phyloP scores from a whole-genome alignment of 2,888 invertebrate species.

The Pedicia rivosa region DNA sequence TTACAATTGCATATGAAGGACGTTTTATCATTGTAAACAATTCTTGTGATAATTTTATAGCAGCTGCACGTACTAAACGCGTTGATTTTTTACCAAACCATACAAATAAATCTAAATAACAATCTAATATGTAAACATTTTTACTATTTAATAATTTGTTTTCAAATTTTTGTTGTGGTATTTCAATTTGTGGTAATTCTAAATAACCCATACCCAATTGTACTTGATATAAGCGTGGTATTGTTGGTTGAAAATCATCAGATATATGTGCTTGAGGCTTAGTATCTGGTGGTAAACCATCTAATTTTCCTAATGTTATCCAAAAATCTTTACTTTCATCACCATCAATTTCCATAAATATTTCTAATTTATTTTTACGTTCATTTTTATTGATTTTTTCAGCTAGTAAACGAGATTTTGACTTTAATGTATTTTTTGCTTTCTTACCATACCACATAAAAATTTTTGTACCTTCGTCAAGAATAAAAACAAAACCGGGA shows the following conservation, averaged over 20 bases:
- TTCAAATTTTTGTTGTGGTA: slow-evolving; percentile 57
- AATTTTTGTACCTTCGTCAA: slow-evolving; percentile 74
- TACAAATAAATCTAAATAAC: slow-evolving; percentile 83
- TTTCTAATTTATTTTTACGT: slow-evolving; percentile 85
- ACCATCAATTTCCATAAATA: slow-evolving; percentile 67
- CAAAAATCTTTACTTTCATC: slow-evolving; percentile 78
- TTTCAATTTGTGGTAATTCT: slow-evolving; percentile 86
- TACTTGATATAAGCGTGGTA: slow-evolving; percentile 80
- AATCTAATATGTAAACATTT: slow-evolving; percentile 93
- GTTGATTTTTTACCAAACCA: slow-evolving; percentile 99
- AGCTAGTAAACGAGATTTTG: slow-evolving; percentile 61
- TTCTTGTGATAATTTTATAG: slow-evolving; percentile 92
- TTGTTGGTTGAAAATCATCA: slow-evolving; percentile 19
- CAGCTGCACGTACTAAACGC: slow-evolving; percentile 84
- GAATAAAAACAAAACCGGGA: slow-evolving; percentile 77
- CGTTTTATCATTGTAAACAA: slow-evolving; percentile 87
- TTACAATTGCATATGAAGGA: slow-evolving; percentile 74
- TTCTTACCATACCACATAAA: slow-evolving; percentile 72
- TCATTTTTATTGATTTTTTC: slow-evolving; percentile 99
- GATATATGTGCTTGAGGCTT: slow-evolving; percentile 27
- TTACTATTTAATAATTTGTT: slow-evolving; percentile 70
- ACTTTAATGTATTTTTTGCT: slow-evolving; percentile 76
- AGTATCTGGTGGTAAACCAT: slow-evolving; percentile 32
- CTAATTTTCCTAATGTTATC: slow-evolving; percentile 44
- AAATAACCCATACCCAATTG: slow-evolving; percentile 97